Evolutionary conservation across 2,113 vertebrate genomes (phyloP).

Genomic region (Eclectus roratus): DNA sequence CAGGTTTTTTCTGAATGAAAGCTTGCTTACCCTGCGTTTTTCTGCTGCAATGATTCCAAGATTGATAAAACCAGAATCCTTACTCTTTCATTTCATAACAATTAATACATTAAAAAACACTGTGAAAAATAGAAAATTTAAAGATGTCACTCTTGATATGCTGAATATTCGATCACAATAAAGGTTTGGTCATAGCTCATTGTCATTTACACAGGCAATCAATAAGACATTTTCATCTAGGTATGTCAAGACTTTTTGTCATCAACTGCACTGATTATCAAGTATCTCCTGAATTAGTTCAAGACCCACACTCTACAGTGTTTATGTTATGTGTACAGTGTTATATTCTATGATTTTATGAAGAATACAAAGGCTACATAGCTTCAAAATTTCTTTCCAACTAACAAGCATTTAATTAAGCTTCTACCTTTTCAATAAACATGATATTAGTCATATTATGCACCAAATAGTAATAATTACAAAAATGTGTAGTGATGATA

Average conservation of each 20-base stretch:
- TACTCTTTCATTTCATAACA: not conserved
- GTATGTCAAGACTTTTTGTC: slow-evolving; percentile 54
- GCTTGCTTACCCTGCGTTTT: not conserved
- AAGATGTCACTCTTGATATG: slow-evolving; percentile 64
- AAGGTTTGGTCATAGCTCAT: slow-evolving; percentile 35
- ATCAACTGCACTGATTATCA: slow-evolving; percentile 73
- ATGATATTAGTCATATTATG: not conserved
- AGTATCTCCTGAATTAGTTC: slow-evolving; percentile 71
- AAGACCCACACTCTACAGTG: slow-evolving; percentile 19
- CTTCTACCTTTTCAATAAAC: not conserved
- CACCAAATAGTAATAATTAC: not conserved
- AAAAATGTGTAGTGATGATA: not conserved
- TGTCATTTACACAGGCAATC: slow-evolving; percentile 76
- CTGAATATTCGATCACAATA: not conserved
- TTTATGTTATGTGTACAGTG: not conserved
- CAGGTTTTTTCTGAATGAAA: not conserved
- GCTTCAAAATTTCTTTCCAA: not conserved
- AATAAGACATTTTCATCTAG: slow-evolving; percentile 71
- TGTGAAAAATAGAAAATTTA: not conserved
- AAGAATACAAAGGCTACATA: not conserved
- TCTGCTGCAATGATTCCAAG: not conserved
- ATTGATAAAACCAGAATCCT: not conserved
- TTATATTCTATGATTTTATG: not conserved
- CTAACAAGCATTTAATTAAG: not conserved
- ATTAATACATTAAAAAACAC: not conserved